Conservation (phyloP, 2,797 vertebrate genomes). For the Pyrocephalus nanus region DNA sequence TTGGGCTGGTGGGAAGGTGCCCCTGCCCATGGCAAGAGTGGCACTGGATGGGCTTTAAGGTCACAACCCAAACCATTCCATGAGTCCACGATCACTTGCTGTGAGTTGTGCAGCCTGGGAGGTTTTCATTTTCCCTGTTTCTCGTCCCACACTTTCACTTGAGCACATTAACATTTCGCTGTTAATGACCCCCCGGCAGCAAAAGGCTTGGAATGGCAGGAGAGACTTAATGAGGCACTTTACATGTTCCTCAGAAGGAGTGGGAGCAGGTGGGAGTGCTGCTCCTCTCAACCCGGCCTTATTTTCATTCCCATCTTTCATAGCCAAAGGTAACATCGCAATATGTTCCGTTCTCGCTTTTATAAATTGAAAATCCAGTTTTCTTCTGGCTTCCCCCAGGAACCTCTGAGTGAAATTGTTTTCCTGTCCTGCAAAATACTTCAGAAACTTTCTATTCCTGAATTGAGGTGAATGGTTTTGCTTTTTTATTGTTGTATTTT, state of each 20-base stretch:
- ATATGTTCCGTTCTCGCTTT: background rate
- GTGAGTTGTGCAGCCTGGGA: background rate
- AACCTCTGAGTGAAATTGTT: slow-evolving; percentile 2
- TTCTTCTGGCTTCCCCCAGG: slow-evolving; percentile 13
- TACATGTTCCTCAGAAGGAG: background rate
- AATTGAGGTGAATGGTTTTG: background rate
- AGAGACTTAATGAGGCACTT: background rate
- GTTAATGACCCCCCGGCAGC: background rate
- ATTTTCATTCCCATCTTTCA: background rate
- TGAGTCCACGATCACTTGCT: background rate
- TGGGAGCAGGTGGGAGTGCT: background rate
- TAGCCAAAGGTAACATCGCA: background rate
- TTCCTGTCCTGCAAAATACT: slow-evolving; percentile 6
- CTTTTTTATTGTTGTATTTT: background rate
- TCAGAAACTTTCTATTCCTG: background rate
- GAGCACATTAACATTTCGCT: background rate
- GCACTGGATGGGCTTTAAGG: accelerated
- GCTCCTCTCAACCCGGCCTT: background rate
- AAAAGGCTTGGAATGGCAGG: background rate
- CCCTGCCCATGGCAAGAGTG: background rate
- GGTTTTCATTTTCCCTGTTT: background rate
- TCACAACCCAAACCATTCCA: background rate
- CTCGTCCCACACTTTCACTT: background rate
- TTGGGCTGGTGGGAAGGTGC: background rate
- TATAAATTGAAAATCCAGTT: background rate